A percentile compares a stretch with the other conserved stretches of the same genome.
These are phyloP conservation scores for Spilogale gracilis DNA, from an alignment of 2,113 vertebrate species.

Conservation along the genomic window DNA sequence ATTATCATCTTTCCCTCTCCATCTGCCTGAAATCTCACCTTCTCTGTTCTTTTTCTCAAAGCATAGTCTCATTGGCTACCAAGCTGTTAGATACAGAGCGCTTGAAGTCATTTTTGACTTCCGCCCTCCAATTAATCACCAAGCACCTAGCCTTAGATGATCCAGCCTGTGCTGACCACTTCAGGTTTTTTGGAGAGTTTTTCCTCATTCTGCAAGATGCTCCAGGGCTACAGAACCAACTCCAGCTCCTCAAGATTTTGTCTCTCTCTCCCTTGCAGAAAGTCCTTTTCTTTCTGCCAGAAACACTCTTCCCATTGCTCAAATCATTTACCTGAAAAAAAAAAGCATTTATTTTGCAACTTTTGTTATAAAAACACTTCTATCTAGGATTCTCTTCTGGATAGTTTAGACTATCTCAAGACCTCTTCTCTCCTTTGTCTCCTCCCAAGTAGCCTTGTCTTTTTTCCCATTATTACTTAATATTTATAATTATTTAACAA, in stretches of 20 bases:
- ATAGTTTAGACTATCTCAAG: neutral
- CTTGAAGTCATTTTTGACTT: neutral
- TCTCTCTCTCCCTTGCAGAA: neutral
- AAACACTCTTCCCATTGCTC: neutral
- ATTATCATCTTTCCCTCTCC: neutral
- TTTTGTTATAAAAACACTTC: neutral
- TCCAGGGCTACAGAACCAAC: too few species aligned
- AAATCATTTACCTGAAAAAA: neutral
- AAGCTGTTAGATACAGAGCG: neutral
- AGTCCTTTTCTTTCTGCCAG: neutral
- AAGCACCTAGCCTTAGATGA: neutral
- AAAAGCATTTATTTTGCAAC: neutral
- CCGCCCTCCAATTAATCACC: neutral
- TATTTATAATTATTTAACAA: neutral
- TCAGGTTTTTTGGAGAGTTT: neutral
- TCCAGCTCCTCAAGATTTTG: neutral
- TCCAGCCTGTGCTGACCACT: neutral
- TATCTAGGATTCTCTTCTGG: neutral
- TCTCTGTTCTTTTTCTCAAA: neutral
- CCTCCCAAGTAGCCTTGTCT: neutral
- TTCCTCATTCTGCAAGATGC: neutral
- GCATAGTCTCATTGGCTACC: neutral
- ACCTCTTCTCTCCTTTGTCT: neutral
- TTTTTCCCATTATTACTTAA: neutral
- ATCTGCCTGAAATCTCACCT: neutral